phyloP scores from a whole-genome alignment of 2,797 vertebrate genomes.

The Nothura maculosa region DNA sequence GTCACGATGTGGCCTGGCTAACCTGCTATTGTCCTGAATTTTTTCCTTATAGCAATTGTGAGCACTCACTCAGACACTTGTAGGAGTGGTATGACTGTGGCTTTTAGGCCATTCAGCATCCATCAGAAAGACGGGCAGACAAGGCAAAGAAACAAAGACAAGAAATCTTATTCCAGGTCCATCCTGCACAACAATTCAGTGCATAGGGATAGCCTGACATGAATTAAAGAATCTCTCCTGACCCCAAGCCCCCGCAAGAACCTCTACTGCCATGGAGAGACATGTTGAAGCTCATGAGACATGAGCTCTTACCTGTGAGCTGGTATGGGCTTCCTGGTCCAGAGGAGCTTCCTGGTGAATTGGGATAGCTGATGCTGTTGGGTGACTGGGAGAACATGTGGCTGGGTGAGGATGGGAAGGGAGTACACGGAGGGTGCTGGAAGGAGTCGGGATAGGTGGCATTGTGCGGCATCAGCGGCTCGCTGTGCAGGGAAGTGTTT shows the following conservation, averaged over 20 bases:
- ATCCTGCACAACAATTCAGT: neutral
- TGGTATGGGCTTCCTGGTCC: constrained; percentile 93
- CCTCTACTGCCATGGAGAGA: accelerated
- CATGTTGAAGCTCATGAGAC: neutral
- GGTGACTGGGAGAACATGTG: constrained; percentile 89
- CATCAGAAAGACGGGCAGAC: neutral
- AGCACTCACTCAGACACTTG: neutral
- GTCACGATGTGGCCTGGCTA: neutral
- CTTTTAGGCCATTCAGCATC: neutral
- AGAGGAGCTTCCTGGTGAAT: constrained; percentile 90
- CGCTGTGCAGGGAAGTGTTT: constrained; percentile 92
- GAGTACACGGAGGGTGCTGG: constrained; percentile 87
- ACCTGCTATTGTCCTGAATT: neutral
- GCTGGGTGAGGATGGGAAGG: constrained; percentile 85
- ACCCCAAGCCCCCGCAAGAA: neutral
- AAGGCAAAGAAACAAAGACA: neutral
- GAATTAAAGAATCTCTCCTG: neutral
- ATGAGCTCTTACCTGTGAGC: constrained; percentile 86
- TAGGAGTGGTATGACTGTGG: neutral
- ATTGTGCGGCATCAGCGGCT: constrained; percentile 96
- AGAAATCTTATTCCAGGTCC: neutral
- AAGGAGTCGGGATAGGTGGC: constrained; percentile 96
- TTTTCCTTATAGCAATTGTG: neutral
- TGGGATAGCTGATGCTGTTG: constrained; percentile 87
- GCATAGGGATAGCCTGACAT: neutral